Conservation (phyloP, 2,113 vertebrate genomes). For the Tretioscincus oriximinensis region DNA sequence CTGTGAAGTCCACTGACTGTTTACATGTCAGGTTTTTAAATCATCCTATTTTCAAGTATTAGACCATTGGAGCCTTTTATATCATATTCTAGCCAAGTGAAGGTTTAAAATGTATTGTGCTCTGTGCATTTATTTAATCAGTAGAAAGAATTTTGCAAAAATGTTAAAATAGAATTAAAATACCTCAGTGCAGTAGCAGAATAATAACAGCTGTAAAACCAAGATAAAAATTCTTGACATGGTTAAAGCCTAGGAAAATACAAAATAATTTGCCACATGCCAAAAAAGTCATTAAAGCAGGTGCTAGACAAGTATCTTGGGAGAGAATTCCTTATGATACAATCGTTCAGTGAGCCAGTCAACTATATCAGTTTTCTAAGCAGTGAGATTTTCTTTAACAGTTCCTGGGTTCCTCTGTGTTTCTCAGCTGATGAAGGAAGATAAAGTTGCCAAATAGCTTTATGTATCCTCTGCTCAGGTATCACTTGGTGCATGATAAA, state of each 20-base stretch:
- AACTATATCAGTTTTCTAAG: not conserved
- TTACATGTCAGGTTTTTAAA: too few species aligned
- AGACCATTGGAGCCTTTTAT: too few species aligned
- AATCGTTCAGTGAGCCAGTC: not conserved
- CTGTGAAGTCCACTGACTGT: not conserved
- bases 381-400: not conserved
- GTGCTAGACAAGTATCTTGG: not conserved
- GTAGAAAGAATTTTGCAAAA: not conserved
- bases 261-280: not conserved
- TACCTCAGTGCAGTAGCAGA: not conserved
- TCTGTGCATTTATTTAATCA: too few species aligned
- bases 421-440: not conserved
- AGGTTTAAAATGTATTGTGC: too few species aligned
- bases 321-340: not conserved
- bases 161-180: not conserved
- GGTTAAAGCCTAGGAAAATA: not conserved
- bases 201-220: not conserved
- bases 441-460: not conserved
- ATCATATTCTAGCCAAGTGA: too few species aligned
- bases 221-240: not conserved
- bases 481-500: not conserved
- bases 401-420: not conserved
- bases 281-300: not conserved
- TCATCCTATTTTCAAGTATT: too few species aligned
- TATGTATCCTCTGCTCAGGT: not conserved